phyloP scores from a whole-genome alignment of 2,113 vertebrate species.

The Perca fluviatilis region DNA sequence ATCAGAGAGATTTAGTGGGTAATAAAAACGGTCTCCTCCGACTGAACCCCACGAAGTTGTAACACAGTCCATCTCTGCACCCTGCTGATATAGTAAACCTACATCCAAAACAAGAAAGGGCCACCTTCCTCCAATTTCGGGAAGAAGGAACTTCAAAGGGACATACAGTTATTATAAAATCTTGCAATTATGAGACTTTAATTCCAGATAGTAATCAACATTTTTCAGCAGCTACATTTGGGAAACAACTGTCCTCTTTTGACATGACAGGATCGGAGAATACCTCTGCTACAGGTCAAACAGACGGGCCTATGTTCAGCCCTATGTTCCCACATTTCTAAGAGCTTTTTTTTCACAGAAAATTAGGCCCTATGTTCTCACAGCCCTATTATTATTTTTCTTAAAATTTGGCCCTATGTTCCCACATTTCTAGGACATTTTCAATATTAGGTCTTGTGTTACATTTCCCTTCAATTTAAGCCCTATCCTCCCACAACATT shows the following conservation, averaged over 20 bases:
- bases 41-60: slow-evolving; percentile 20
- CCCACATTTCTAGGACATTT: too few species aligned
- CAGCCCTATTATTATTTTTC: too few species aligned
- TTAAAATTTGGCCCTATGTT: too few species aligned
- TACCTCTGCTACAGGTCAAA: not conserved
- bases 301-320: too few species aligned
- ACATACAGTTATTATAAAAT: not conserved
- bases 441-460: too few species aligned
- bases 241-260: not conserved
- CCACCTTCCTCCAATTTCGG: accelerated
- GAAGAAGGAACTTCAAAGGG: not conserved
- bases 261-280: not conserved
- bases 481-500: too few species aligned
- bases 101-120: slow-evolving; percentile 4
- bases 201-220: not conserved
- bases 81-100: slow-evolving; percentile 3
- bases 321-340: too few species aligned
- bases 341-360: too few species aligned
- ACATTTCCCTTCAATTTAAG: too few species aligned
- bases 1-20: slow-evolving; percentile 26
- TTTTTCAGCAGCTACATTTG: not conserved
- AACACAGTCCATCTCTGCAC: not conserved
- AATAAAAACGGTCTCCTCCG: slow-evolving; percentile 31
- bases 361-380: too few species aligned
- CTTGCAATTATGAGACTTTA: not conserved